Evolutionary conservation across 2,113 vertebrate species (phyloP).

Genomic region (Calyptommatus sinebrachiatus): DNA sequence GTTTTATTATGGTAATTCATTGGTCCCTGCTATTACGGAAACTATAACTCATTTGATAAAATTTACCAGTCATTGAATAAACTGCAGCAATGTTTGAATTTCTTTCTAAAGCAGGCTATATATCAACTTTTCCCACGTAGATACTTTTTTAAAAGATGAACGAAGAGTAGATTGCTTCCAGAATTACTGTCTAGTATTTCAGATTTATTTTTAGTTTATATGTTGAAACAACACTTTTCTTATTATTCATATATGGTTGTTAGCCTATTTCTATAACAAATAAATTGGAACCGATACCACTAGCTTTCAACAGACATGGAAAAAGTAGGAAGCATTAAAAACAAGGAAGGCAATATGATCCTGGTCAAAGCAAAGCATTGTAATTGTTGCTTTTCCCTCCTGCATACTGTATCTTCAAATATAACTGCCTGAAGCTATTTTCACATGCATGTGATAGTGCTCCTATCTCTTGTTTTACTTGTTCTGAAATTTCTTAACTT

Average conservation of each 20-base stretch:
- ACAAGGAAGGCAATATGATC: too few relatives aligned
- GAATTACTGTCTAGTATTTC: neutral
- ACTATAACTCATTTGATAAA: conserved; percentile 7
- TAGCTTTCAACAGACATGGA: too few relatives aligned
- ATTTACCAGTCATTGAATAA: neutral
- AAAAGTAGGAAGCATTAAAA: too few relatives aligned
- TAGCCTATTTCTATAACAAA: neutral
- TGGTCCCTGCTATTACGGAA: neutral
- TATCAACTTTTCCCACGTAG: neutral
- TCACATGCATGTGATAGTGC: too few relatives aligned
- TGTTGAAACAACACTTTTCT: neutral
- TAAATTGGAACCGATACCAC: too few relatives aligned
- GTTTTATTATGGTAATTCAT: conserved; percentile 4
- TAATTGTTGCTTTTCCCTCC: too few relatives aligned
- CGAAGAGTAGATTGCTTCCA: neutral
- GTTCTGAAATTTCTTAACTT: too few relatives aligned
- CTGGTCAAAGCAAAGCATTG: too few relatives aligned
- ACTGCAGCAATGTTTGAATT: neutral
- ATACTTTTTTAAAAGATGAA: neutral
- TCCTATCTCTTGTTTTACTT: too few relatives aligned
- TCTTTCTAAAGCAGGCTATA: neutral
- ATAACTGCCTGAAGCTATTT: too few relatives aligned
- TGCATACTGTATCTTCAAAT: too few relatives aligned
- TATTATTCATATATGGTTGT: neutral
- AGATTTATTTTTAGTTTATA: neutral